A percentile compares a stretch with the other conserved stretches of the same genome.
phyloP scores from a whole-genome alignment of 2,113 vertebrate species.

The Peromyscus leucopus region DNA sequence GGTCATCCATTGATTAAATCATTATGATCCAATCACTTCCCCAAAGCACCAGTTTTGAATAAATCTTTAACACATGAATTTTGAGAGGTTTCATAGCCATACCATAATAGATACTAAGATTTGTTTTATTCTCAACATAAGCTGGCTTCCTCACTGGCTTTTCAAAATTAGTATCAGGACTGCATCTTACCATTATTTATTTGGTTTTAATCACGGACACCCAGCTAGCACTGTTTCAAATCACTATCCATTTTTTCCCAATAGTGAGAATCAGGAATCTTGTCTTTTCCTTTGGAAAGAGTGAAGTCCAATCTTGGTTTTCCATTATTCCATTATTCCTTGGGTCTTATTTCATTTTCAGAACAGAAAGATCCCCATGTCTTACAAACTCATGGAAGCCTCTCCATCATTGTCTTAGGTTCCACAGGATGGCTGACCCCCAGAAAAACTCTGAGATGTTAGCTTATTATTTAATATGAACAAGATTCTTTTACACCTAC shows the following conservation, averaged over 20 bases:
- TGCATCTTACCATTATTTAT: neutral
- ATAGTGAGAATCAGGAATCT: neutral
- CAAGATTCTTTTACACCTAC: neutral
- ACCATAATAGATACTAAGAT: neutral
- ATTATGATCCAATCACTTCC: neutral
- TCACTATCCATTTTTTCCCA: neutral
- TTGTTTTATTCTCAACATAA: slow-evolving; percentile 56
- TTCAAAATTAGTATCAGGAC: neutral
- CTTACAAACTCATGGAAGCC: neutral
- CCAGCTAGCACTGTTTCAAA: neutral
- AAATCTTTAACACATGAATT: neutral
- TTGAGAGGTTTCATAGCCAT: slow-evolving; percentile 2
- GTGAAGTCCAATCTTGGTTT: neutral
- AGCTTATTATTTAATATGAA: neutral
- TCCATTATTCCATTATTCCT: neutral
- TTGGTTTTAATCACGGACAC: neutral
- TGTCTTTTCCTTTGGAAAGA: slow-evolving; percentile 10
- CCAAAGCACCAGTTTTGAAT: neutral
- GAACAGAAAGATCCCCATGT: neutral
- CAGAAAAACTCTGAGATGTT: neutral
- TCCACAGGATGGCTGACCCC: neutral
- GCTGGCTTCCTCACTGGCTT: neutral
- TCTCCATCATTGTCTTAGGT: neutral
- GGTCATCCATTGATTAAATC: neutral
- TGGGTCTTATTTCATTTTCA: neutral